Evolutionary conservation across 2,797 vertebrate genomes (phyloP).

Genomic region (Catamblyrhynchus diadema): DNA sequence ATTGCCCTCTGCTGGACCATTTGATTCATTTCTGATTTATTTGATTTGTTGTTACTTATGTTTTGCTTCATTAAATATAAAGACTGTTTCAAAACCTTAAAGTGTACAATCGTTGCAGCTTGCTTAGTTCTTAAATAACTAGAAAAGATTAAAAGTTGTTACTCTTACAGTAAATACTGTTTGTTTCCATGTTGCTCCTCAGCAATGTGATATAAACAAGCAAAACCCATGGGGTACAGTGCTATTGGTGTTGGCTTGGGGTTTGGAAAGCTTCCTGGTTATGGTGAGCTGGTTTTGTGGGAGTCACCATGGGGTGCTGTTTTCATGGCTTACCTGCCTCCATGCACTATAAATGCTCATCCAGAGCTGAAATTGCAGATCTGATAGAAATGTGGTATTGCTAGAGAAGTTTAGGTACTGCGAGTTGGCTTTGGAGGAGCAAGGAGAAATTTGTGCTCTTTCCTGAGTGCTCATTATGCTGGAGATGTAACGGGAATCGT

Average conservation of each 20-base stretch:
- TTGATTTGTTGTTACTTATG: background rate
- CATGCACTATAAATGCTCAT: fast-evolving
- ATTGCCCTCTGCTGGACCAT: background rate
- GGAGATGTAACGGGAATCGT: fast-evolving
- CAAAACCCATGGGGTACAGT: fast-evolving
- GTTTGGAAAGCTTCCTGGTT: no score
- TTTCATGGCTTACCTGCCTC: background rate
- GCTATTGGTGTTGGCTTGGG: background rate
- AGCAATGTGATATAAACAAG: fast-evolving
- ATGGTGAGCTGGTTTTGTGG: no score
- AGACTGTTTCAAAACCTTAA: background rate
- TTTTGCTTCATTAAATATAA: background rate
- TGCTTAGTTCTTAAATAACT: background rate
- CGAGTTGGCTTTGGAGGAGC: background rate
- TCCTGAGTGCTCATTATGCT: fast-evolving
- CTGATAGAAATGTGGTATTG: background rate
- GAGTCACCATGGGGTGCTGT: fast-evolving
- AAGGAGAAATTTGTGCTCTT: fast-evolving
- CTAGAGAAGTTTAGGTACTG: no score
- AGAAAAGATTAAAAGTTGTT: fast-evolving
- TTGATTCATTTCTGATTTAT: fast-evolving
- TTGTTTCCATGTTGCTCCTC: background rate
- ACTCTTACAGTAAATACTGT: background rate
- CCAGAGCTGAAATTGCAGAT: fast-evolving
- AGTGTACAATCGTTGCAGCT: fast-evolving